These are phyloP conservation scores for Pachliopta kotzebuea DNA, from an alignment of 2,888 invertebrate species.

Conservation along the genomic window DNA sequence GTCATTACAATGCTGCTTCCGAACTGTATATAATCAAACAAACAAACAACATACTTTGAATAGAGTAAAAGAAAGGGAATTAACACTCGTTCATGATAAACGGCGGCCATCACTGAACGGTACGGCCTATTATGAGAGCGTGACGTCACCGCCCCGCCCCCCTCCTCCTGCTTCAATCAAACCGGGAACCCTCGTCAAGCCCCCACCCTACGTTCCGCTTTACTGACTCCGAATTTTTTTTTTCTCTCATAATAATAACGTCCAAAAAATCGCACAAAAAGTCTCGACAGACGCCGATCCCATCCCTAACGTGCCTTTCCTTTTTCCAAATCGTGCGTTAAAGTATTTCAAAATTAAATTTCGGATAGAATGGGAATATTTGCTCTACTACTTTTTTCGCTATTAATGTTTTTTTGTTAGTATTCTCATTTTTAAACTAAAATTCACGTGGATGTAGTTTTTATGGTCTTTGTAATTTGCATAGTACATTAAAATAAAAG, in stretches of 20 bases:
- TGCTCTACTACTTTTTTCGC: constrained; percentile 25
- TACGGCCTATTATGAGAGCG: constrained; percentile 78
- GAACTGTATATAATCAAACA: neutral
- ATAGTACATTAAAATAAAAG: no score
- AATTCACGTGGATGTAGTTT: neutral
- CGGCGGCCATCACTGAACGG: constrained; percentile 79
- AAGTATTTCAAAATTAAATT: constrained; percentile 63
- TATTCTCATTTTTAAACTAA: neutral
- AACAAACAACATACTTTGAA: constrained; percentile 1
- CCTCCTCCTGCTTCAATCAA: constrained; percentile 77
- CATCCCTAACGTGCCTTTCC: constrained; percentile 66
- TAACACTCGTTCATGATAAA: constrained; percentile 71
- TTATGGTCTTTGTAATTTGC: no score
- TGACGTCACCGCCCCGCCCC: constrained; percentile 80
- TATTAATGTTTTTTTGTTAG: constrained; percentile 21
- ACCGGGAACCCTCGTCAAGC: constrained; percentile 79
- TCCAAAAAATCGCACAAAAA: constrained; percentile 79
- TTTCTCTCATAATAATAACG: constrained; percentile 79
- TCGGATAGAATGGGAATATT: constrained; percentile 34
- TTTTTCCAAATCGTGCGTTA: constrained; percentile 50
- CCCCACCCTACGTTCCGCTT: constrained; percentile 78
- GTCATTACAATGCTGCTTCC: neutral
- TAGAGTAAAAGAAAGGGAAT: constrained; percentile 38
- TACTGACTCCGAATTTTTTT: constrained; percentile 75
- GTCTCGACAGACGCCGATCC: constrained; percentile 74